Percentiles rank a stretch among this genome's conserved stretches.
These are phyloP conservation scores for Seira ritae DNA, from an alignment of 2,888 invertebrate species.

Conservation along the genomic window DNA sequence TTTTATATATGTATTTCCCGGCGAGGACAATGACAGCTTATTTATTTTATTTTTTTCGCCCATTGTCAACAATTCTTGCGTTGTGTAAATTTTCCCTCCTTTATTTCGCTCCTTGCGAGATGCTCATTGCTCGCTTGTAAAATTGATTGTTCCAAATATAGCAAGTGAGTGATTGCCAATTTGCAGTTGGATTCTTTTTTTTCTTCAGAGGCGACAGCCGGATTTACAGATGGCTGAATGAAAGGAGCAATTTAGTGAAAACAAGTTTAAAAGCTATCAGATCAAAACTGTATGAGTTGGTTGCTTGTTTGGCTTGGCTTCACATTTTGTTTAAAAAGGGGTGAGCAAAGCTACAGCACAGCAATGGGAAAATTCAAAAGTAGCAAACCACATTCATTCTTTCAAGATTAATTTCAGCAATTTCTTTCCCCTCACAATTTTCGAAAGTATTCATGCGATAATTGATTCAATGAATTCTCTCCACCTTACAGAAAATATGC, in stretches of 20 bases:
- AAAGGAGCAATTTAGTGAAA: conserved; percentile 4
- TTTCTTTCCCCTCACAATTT: conserved; percentile 1
- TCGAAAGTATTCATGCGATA: conserved; percentile 12
- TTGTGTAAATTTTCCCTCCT: too few relatives aligned
- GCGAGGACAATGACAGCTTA: too few relatives aligned
- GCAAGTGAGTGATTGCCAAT: conserved; percentile 62
- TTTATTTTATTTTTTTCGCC: too few relatives aligned
- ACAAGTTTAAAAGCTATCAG: conserved; percentile 16
- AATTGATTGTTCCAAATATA: conserved; percentile 58
- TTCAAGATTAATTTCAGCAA: background rate
- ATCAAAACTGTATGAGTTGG: background rate
- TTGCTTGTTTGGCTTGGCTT: background rate
- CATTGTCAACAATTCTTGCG: too few relatives aligned
- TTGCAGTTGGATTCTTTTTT: conserved; percentile 58
- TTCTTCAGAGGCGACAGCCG: conserved; percentile 24
- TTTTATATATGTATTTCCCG: too few relatives aligned
- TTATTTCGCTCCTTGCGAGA: background rate
- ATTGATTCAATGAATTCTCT: background rate
- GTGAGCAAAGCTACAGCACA: background rate
- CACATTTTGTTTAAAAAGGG: too few relatives aligned
- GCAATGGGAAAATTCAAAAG: too few relatives aligned
- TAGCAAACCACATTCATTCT: background rate
- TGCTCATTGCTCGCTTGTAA: conserved; percentile 35
- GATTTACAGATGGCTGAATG: conserved; percentile 43
- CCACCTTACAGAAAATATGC: background rate